Evolutionary conservation across 1,140 invertebrate species (phyloP), one percentile per base, ranked within the genome.

Genomic region (Druon quercuslanigerum): DNA sequence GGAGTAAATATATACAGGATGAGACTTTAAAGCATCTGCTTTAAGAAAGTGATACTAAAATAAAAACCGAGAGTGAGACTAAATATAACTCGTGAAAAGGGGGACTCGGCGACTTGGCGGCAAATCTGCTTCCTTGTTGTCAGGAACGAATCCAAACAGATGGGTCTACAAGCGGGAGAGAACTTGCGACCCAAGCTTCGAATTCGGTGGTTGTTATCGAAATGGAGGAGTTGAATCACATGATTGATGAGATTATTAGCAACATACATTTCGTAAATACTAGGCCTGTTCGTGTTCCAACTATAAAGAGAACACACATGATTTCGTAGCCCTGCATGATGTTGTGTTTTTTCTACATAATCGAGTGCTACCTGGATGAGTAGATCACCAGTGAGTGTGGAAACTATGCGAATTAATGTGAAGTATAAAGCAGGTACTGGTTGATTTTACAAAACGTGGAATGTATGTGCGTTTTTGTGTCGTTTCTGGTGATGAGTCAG

Each of bases 151-250:
- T 92, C 66, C 90, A 92, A 73, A 90, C 88, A 4, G 92, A 93
- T 71, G 92, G 92, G 14, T 93, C 94, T 80, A 92, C 92, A 0
- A 93, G 93, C 85, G 93, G 93, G 0, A 91, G 92, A 77, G 94
- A 94, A 86, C 93, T 94, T 50, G 92, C 92, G 3, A 93, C 92
- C 16, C 93, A 93, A 80, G 93, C 92, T 2, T 87, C 92, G 8
- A 66, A 91, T 8, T 85, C 91, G 0, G 83, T 91, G 17, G 91
- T 91, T 76, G 87, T 92, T 75, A 77, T 91, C 12, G 91, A 92
- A 79, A 89, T 92, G 87, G 89, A 90, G 71, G 90, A 88, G 66
- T 83, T 91, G 14, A 90, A 91, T 72, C 86, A 90, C 71, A 92
- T 86, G 74, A 91, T 91, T 71, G 88, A 90, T 71, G 90, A 91